These are phyloP conservation scores for Apamea sordens DNA, from an alignment of 2,888 invertebrate genomes.

Conservation along the genomic window DNA sequence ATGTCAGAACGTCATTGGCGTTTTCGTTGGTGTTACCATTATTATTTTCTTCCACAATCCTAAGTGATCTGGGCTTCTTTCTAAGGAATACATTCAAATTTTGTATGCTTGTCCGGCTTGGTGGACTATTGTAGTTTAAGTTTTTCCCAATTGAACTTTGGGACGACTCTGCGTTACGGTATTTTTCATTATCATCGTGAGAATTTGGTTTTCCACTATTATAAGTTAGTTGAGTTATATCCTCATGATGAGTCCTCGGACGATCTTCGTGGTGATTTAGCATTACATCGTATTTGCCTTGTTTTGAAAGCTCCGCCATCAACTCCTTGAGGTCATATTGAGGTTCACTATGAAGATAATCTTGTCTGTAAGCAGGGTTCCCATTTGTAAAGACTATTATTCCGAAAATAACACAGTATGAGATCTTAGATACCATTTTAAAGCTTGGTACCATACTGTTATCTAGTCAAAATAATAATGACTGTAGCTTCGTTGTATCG, in stretches of 20 bases:
- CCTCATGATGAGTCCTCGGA: conserved; percentile 51
- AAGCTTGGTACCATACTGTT: conserved; percentile 27
- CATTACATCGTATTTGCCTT: conserved; percentile 56
- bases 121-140: conserved; percentile 8
- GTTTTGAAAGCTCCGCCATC: conserved; percentile 28
- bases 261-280: conserved; percentile 56
- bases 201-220: conserved; percentile 3
- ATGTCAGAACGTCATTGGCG: conserved; percentile 14
- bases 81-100: conserved; percentile 33
- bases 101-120: conserved; percentile 28
- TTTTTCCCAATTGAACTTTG: neutral
- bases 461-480: conserved; percentile 48
- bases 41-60: neutral
- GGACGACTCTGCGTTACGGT: neutral
- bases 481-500: conserved; percentile 31
- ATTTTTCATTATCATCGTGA: neutral
- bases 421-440: conserved; percentile 46
- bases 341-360: neutral
- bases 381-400: conserved; percentile 44
- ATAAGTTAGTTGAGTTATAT: conserved; percentile 35
- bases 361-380: conserved; percentile 24
- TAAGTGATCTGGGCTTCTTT: conserved; percentile 9
- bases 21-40: conserved; percentile 8
- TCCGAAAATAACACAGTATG: conserved; percentile 46
- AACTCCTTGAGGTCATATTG: conserved; percentile 39